A percentile compares a stretch with the other conserved stretches of the same genome.
phyloP scores from a whole-genome alignment of 2,113 vertebrate species.

The Scomber japonicus region DNA sequence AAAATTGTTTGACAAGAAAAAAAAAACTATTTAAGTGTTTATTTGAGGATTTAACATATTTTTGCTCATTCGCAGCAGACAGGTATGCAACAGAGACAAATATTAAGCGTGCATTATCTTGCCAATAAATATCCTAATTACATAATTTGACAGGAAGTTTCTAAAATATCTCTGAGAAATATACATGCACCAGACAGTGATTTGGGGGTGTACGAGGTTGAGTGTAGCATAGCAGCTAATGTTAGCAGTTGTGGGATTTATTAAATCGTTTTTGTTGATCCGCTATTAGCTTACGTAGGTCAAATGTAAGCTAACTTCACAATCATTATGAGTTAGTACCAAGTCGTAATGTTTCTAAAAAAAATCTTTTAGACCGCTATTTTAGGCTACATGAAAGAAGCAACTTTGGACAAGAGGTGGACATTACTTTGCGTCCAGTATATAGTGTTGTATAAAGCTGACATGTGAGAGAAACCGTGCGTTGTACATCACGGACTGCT shows the following conservation, averaged over 20 bases:
- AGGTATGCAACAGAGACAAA: too few species aligned
- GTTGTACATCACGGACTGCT: neutral
- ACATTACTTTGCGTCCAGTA: neutral
- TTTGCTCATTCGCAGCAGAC: neutral
- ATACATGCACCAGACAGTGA: neutral
- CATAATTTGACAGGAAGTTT: neutral
- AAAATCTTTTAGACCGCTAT: neutral
- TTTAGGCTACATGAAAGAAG: too few species aligned
- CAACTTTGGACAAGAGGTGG: neutral
- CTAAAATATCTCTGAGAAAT: too few species aligned
- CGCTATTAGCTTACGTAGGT: neutral
- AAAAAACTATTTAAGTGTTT: too few species aligned
- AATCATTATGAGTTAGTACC: too few species aligned
- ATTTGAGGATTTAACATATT: too few species aligned
- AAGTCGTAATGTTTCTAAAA: neutral
- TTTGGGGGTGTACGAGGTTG: neutral
- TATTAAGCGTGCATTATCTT: neutral
- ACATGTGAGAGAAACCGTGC: neutral
- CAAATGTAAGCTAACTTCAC: neutral
- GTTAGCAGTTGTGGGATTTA: neutral
- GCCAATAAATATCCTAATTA: neutral
- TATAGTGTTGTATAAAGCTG: constrained; percentile 13
- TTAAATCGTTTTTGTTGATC: too few species aligned
- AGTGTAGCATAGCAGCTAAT: constrained; percentile 19
- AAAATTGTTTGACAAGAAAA: too few species aligned